Percentiles rank a stretch among this genome's conserved stretches.
Evolutionary conservation across 2,797 vertebrate species (phyloP).

Genomic region (Thaleichthys pacificus): DNA sequence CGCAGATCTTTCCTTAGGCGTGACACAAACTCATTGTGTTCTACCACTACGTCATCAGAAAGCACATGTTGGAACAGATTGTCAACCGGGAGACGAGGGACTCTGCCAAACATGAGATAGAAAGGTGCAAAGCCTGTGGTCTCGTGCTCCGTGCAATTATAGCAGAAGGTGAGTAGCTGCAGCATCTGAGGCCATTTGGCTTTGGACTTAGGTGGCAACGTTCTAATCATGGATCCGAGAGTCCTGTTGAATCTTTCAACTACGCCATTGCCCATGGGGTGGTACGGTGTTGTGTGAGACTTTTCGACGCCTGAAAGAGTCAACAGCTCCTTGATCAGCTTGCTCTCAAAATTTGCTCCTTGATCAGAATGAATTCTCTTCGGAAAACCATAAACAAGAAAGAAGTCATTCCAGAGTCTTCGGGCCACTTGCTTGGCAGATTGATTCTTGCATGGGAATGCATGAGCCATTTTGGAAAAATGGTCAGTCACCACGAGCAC

Average conservation of each 20-base stretch:
- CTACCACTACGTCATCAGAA: not conserved
- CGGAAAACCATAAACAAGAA: slow-evolving; percentile 39
- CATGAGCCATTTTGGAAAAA: slow-evolving; percentile 20
- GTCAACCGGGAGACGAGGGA: not conserved
- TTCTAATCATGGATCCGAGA: slow-evolving; percentile 1
- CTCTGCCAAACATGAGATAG: not conserved
- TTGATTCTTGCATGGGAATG: slow-evolving; percentile 37
- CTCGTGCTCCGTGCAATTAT: slow-evolving; percentile 7
- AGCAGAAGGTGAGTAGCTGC: not conserved
- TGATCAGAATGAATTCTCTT: slow-evolving; percentile 22
- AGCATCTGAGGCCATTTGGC: slow-evolving; percentile 6
- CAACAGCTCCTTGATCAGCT: slow-evolving; percentile 5
- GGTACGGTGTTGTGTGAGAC: not conserved
- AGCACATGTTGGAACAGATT: slow-evolving; percentile 3
- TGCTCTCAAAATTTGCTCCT: slow-evolving; percentile 34
- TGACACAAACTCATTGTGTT: not conserved
- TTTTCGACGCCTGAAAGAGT: not conserved
- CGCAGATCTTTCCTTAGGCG: not conserved
- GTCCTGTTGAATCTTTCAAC: not conserved
- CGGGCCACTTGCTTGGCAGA: slow-evolving; percentile 24
- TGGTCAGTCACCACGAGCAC: not conserved
- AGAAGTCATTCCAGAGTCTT: slow-evolving; percentile 36
- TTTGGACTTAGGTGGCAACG: not conserved
- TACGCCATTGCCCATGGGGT: not conserved
- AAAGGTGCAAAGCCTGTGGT: slow-evolving; percentile 6